These are phyloP conservation scores for Aphrophora alni DNA, from an alignment of 2,888 invertebrate genomes.

Conservation along the genomic window DNA sequence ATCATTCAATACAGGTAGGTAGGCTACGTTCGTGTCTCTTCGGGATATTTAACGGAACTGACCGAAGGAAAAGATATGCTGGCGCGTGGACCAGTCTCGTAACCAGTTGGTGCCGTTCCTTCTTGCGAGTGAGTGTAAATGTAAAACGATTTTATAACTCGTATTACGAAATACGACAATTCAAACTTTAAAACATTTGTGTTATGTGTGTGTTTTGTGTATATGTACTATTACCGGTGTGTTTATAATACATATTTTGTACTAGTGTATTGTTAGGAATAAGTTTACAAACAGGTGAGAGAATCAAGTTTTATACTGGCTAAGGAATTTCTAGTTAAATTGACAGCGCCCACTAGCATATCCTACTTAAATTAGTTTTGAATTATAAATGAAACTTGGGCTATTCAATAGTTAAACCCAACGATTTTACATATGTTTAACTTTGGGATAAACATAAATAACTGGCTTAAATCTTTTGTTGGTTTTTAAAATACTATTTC, in stretches of 20 bases:
- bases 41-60: neutral
- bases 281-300: neutral
- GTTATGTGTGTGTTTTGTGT: neutral
- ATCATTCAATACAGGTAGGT: neutral
- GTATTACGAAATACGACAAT: neutral
- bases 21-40: neutral
- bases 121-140: neutral
- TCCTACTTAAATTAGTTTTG: constrained; percentile 5
- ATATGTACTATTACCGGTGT: neutral
- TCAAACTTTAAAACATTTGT: neutral
- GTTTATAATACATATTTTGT: neutral
- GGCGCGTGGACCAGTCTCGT: neutral
- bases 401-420: neutral
- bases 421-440: neutral
- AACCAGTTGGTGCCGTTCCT: neutral
- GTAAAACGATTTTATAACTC: neutral
- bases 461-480: neutral
- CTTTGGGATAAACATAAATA: neutral
- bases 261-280: neutral
- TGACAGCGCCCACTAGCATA: neutral
- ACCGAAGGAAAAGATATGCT: neutral
- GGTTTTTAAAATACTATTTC: no score
- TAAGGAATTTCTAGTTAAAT: neutral
- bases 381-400: neutral
- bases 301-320: neutral